Evolutionary conservation across 1,140 invertebrate genomes (phyloP).

Genomic region (Drosophila bocki): DNA sequence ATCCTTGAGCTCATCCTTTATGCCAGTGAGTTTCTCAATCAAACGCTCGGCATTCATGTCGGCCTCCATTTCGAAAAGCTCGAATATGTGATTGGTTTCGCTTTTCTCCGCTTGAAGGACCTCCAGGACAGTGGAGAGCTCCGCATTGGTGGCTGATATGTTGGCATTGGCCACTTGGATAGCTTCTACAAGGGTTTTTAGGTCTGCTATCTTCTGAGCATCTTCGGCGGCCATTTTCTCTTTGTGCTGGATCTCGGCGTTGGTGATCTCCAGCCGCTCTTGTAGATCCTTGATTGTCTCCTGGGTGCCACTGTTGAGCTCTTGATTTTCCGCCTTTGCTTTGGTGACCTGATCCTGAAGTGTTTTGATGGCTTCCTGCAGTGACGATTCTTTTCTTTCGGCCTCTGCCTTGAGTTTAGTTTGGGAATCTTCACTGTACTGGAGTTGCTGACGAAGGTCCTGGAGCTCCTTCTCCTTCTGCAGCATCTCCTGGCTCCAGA

Average conservation of each 20-base stretch:
- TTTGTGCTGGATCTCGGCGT: slow-evolving; percentile 62
- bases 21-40: slow-evolving; percentile 64
- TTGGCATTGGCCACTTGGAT: slow-evolving; percentile 73
- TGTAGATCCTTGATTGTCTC: slow-evolving; percentile 61
- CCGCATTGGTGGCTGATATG: slow-evolving; percentile 74
- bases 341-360: slow-evolving; percentile 60
- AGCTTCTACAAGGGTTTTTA: slow-evolving; percentile 66
- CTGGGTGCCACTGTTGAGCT: slow-evolving; percentile 43
- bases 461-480: slow-evolving; percentile 56
- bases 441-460: slow-evolving; percentile 54
- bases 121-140: slow-evolving; percentile 68
- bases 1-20: slow-evolving; percentile 68
- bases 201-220: slow-evolving; percentile 70
- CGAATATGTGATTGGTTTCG: slow-evolving; percentile 79
- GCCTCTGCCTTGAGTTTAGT: slow-evolving; percentile 46
- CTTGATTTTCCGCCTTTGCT: slow-evolving; percentile 42
- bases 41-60: slow-evolving; percentile 73
- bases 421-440: slow-evolving; percentile 41
- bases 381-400: slow-evolving; percentile 29
- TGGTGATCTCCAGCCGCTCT: slow-evolving; percentile 67
- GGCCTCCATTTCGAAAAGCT: slow-evolving; percentile 80
- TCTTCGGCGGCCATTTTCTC: slow-evolving; percentile 67
- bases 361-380: slow-evolving; percentile 31
- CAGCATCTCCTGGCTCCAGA: slow-evolving; percentile 48
- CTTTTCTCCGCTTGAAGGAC: slow-evolving; percentile 75